Base-by-base conservation (phyloP, 1,140 invertebrate species). In the Elymnias hypermnestra region DNA sequence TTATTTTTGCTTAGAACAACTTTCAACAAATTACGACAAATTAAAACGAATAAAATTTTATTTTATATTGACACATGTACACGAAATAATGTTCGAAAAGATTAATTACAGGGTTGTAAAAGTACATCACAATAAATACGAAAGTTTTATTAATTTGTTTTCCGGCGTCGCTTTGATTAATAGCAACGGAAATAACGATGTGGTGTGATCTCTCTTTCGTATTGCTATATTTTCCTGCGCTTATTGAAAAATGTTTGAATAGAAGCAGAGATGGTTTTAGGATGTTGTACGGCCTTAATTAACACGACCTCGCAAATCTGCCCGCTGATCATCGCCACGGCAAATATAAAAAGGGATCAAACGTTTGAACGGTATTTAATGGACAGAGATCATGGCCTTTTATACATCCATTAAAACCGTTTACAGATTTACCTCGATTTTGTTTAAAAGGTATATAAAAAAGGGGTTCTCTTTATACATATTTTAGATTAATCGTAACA, bases 341-440 rank as follows among this genome's bases (percentile, higher is more conserved):
- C 62, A 82, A 82, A 85, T 82, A 82, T 74, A 83, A 85, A 84
- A 83, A 75, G 72, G 54, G 82, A 83, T 85, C 78, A 83, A 85
- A 85, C 78, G 68, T 73, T 83, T 83, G 77, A 79, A 85, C 77
- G 72, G 71, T 82, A 82, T 85, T 85, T 83, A 83, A 83, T 83
- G 82, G 78, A 81, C 67, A 74, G 63, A 72, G 60, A 75, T 76
- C 67, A 67, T 72, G 66, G 65, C 82, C 72, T 73, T 85, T 85
- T 82, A 73, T 70, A 60, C 70, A 56, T 73, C 77, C 77, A 79
- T 83, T 85, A 79, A 83, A 72, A 78, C 36, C 69, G 77, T 72
- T 81, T 79, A 75, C 69, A 83, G 73, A 78, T 81, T 81, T 72
- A 77, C 64, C 58, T 70, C 62, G 50, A 53, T 46, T 53, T 62